A percentile compares a stretch with the other conserved stretches of the same genome.
phyloP scores from a whole-genome alignment of 2,888 invertebrate species.

The Cerastis rubricosa region DNA sequence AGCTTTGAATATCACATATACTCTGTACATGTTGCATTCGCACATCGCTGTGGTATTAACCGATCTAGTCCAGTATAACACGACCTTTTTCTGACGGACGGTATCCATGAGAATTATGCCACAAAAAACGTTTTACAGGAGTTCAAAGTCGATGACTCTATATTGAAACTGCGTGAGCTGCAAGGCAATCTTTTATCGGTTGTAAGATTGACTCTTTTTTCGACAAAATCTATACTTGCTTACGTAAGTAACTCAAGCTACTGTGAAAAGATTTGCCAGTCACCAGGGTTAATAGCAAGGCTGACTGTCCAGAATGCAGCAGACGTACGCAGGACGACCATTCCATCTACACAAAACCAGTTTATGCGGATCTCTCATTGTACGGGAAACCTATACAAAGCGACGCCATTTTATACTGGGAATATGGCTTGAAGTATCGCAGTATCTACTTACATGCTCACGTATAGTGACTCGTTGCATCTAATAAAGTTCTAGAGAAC shows the following conservation, averaged over 20 bases:
- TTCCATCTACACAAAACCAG: too few relatives aligned
- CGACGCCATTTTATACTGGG: too few relatives aligned
- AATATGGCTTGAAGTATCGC: too few relatives aligned
- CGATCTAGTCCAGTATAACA: neutral
- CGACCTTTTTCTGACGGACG: neutral
- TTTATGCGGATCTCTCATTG: too few relatives aligned
- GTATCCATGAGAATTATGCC: neutral
- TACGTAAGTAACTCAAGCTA: neutral
- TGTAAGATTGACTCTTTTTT: neutral
- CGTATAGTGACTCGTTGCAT: neutral
- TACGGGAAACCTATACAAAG: too few relatives aligned
- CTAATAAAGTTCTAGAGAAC: neutral
- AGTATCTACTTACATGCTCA: neutral
- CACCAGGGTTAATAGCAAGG: conserved; percentile 2
- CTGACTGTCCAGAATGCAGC: conserved; percentile 10
- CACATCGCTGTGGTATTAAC: neutral
- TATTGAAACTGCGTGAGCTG: neutral
- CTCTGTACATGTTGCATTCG: too few relatives aligned
- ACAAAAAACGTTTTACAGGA: neutral
- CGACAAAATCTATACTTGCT: neutral
- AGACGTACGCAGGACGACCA: neutral
- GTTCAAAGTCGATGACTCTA: neutral
- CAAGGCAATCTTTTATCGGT: neutral
- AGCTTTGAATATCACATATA: too few relatives aligned
- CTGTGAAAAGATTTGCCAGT: conserved; percentile 13